A percentile compares a stretch with the other conserved stretches of the same genome.
These are phyloP conservation scores for Volucella zonaria DNA, from an alignment of 2,888 invertebrate species.

Conservation along the genomic window DNA sequence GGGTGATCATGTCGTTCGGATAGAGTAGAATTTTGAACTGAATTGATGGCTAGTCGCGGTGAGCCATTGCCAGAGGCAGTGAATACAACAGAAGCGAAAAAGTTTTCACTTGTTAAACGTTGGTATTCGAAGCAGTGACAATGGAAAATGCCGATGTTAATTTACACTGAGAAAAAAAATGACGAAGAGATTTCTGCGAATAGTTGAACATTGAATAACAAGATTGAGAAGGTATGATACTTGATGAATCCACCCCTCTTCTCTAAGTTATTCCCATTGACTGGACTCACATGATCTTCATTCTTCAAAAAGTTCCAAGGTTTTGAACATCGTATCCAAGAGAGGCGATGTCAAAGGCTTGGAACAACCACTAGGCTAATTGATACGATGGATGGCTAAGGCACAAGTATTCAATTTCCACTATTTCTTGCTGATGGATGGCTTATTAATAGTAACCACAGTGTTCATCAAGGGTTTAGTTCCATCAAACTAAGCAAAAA, in stretches of 20 bases:
- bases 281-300: slow-evolving; percentile 47
- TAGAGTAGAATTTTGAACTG: slow-evolving; percentile 49
- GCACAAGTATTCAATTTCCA: slow-evolving; percentile 82
- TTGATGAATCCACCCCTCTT: not conserved
- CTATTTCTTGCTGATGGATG: slow-evolving; percentile 81
- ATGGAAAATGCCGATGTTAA: slow-evolving; percentile 14
- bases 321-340: slow-evolving; percentile 80
- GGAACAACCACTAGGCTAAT: slow-evolving; percentile 81
- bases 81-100: not conserved
- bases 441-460: slow-evolving; percentile 78
- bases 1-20: slow-evolving; percentile 1
- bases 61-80: not conserved
- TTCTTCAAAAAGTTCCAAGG: slow-evolving; percentile 81
- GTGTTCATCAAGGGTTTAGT: slow-evolving; percentile 80
- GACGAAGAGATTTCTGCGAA: not conserved
- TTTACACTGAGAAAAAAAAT: slow-evolving; percentile 54
- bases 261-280: no score
- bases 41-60: slow-evolving; percentile 40
- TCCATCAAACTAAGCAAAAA: no score
- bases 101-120: slow-evolving; percentile 44
- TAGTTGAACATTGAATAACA: not conserved
- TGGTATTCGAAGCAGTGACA: slow-evolving; percentile 57
- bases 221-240: not conserved
- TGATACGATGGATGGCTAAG: slow-evolving; percentile 81
- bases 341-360: slow-evolving; percentile 81